Conservation (phyloP, 2,113 vertebrate genomes). For the Oryzias celebensis region DNA sequence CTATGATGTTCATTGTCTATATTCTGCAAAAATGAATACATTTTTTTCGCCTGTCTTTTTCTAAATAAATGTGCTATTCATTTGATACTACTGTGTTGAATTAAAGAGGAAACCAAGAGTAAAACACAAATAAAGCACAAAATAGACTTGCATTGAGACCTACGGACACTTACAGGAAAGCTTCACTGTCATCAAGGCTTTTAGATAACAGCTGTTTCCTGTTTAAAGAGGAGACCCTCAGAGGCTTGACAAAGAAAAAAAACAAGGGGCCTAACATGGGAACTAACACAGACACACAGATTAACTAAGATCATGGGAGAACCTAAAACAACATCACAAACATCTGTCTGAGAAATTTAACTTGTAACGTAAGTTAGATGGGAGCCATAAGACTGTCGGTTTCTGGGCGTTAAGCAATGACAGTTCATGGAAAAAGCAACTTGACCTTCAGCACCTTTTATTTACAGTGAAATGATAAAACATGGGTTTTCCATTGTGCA, state of each 20-base stretch:
- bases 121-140: neutral
- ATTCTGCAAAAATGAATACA: neutral
- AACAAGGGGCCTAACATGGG: slow-evolving; percentile 31
- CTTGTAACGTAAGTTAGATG: slow-evolving; percentile 7
- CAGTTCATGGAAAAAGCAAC: slow-evolving; percentile 20
- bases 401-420: slow-evolving; percentile 12
- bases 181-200: slow-evolving; percentile 52
- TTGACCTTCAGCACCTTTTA: slow-evolving; percentile 6
- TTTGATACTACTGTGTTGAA: too few relatives aligned
- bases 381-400: neutral
- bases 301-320: slow-evolving; percentile 38
- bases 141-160: neutral
- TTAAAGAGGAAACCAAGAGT: too few relatives aligned
- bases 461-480: neutral
- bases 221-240: slow-evolving; percentile 55
- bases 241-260: slow-evolving; percentile 24
- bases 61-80: too few relatives aligned
- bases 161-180: slow-evolving; percentile 57
- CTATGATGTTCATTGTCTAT: neutral
- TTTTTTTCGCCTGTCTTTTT: too few relatives aligned
- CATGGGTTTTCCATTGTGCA: neutral
- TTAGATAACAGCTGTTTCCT: slow-evolving; percentile 69
- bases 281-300: slow-evolving; percentile 12
- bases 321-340: slow-evolving; percentile 45
- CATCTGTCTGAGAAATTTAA: slow-evolving; percentile 40